Evolutionary conservation across 1,140 invertebrate genomes (phyloP).

Genomic region (Eriocheir sinensis): DNA sequence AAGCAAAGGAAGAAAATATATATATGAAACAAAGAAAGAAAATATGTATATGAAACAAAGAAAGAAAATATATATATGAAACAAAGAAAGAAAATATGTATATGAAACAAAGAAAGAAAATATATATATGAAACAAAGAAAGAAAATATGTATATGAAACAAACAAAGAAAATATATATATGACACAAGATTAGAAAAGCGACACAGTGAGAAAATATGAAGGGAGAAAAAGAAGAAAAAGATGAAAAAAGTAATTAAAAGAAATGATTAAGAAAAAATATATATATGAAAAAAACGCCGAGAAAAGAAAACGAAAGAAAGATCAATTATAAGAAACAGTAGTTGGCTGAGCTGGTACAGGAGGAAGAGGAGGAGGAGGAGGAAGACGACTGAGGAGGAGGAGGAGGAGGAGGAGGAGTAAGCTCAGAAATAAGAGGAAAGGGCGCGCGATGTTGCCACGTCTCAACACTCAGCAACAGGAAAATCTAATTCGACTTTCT

Average conservation of each 20-base stretch:
- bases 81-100: neutral
- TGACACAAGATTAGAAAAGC: too few species aligned
- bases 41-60: too few species aligned
- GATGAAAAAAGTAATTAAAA: too few species aligned
- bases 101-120: neutral
- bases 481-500: neutral
- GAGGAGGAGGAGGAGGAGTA: slow-evolving; percentile 10
- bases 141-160: neutral
- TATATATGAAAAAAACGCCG: too few species aligned
- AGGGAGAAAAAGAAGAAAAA: too few species aligned
- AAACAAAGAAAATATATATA: neutral
- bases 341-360: neutral
- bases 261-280: too few species aligned
- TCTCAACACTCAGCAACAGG: neutral
- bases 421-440: neutral
- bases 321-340: neutral
- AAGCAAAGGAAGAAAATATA: neutral
- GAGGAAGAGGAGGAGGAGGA: neutral
- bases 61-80: neutral
- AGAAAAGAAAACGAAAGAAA: too few species aligned
- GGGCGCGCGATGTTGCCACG: neutral
- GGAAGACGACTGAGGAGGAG: neutral
- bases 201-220: too few species aligned
- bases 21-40: too few species aligned
- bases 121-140: neutral